Percentiles rank a stretch among this genome's conserved stretches.
Evolutionary conservation across 2,797 vertebrate species (phyloP).

Genomic region (Lemur catta): DNA sequence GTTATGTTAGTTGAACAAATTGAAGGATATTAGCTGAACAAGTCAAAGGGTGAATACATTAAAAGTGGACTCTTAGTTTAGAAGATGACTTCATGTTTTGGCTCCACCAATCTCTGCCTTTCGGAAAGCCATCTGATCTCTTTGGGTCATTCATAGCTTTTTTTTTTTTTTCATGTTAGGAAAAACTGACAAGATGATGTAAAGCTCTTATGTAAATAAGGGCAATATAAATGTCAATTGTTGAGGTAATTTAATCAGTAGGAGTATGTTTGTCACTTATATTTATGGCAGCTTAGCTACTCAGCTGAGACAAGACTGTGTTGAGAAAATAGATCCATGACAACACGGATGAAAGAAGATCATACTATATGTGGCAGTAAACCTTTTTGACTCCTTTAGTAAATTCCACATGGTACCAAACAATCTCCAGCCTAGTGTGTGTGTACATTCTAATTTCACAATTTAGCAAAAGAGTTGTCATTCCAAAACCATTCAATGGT

Average conservation of each 20-base stretch:
- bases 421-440: not conserved
- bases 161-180: not conserved
- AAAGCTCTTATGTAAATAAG: slow-evolving; percentile 43
- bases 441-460: not conserved
- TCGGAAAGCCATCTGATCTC: not conserved
- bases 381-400: not conserved
- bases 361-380: not conserved
- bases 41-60: not conserved
- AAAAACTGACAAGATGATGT: slow-evolving; percentile 14
- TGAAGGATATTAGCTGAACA: not conserved
- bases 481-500: not conserved
- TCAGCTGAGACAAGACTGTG: not conserved
- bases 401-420: not conserved
- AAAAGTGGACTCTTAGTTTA: not conserved
- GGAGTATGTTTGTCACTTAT: not conserved
- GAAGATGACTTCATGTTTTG: not conserved
- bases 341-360: not conserved
- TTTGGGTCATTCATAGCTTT: not conserved
- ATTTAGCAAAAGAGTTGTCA: not conserved
- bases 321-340: not conserved
- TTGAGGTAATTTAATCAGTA: slow-evolving; percentile 30
- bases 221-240: slow-evolving; percentile 11
- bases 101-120: not conserved
- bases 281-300: slow-evolving; percentile 10
- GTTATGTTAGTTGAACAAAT: not conserved